phyloP scores from a whole-genome alignment of 2,797 vertebrate genomes.

The Esox lucius region DNA sequence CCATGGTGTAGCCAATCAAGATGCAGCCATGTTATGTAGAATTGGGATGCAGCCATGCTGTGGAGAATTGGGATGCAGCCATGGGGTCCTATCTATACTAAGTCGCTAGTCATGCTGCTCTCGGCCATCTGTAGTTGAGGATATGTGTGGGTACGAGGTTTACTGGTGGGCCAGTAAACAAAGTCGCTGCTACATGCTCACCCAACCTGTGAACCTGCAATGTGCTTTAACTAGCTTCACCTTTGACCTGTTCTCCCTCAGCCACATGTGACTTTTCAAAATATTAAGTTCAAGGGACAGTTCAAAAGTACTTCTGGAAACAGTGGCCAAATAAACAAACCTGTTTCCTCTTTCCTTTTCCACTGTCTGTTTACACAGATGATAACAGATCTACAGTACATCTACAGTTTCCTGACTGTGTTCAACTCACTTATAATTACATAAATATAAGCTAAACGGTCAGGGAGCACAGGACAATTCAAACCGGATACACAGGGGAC shows the following conservation, averaged over 20 bases:
- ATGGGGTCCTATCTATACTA: constrained; percentile 9
- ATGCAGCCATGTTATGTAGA: too few species aligned
- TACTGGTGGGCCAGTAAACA: constrained; percentile 46
- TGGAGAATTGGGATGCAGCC: background rate
- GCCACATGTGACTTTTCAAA: constrained; percentile 21
- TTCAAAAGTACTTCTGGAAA: background rate
- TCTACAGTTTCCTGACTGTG: too few species aligned
- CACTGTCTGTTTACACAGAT: background rate
- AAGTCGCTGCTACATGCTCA: constrained; percentile 5
- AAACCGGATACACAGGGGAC: too few species aligned
- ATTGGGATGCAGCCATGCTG: too few species aligned
- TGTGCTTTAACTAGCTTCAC: constrained; percentile 44
- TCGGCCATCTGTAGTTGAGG: background rate
- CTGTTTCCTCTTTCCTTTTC: background rate
- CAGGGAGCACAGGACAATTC: too few species aligned
- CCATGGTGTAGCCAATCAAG: too few species aligned
- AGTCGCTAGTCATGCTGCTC: constrained; percentile 50
- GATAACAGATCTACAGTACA: too few species aligned
- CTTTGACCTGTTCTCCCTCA: constrained; percentile 44
- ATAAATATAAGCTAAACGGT: too few species aligned
- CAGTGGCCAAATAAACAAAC: background rate
- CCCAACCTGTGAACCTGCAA: constrained; percentile 32
- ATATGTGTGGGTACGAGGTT: constrained; percentile 16
- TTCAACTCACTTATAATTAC: too few species aligned
- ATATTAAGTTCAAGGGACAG: constrained; percentile 16